Percentiles rank a stretch among this genome's conserved stretches.
phyloP scores from a whole-genome alignment of 2,113 vertebrate genomes.

The Coracopsis vasa region DNA sequence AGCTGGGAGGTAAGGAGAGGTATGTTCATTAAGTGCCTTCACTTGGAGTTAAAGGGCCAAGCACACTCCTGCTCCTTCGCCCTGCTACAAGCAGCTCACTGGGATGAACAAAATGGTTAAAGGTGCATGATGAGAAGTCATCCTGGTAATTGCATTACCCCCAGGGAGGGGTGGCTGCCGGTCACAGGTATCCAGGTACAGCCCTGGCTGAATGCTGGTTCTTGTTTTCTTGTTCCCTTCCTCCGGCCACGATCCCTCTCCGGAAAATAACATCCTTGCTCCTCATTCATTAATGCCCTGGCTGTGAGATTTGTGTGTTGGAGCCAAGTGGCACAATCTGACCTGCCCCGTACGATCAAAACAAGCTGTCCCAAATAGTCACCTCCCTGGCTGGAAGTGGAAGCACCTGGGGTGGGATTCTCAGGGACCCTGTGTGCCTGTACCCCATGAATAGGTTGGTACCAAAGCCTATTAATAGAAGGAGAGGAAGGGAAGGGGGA shows the following conservation, averaged over 20 bases:
- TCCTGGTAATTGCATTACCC: neutral
- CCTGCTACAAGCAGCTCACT: neutral
- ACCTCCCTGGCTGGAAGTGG: neutral
- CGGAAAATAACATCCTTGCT: neutral
- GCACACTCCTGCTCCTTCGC: neutral
- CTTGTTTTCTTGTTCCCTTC: neutral
- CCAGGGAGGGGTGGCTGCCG: neutral
- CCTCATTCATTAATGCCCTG: neutral
- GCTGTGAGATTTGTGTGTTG: neutral
- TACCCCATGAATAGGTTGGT: neutral
- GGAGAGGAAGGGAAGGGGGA: neutral
- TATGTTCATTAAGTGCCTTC: neutral
- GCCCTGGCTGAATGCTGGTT: neutral
- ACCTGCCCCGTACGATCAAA: neutral
- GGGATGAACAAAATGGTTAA: neutral
- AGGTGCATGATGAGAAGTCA: neutral
- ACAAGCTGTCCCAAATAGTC: neutral
- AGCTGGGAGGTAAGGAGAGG: neutral
- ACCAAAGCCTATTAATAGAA: neutral
- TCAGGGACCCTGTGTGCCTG: fast-evolving
- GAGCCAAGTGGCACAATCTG: neutral
- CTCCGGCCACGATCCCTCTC: fast-evolving
- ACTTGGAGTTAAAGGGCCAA: neutral
- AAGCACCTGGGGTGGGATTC: neutral
- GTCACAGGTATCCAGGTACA: neutral